Percentiles rank a stretch among this genome's conserved stretches.
phyloP scores from a whole-genome alignment of 2,113 vertebrate genomes.

The Notothenia rossii region DNA sequence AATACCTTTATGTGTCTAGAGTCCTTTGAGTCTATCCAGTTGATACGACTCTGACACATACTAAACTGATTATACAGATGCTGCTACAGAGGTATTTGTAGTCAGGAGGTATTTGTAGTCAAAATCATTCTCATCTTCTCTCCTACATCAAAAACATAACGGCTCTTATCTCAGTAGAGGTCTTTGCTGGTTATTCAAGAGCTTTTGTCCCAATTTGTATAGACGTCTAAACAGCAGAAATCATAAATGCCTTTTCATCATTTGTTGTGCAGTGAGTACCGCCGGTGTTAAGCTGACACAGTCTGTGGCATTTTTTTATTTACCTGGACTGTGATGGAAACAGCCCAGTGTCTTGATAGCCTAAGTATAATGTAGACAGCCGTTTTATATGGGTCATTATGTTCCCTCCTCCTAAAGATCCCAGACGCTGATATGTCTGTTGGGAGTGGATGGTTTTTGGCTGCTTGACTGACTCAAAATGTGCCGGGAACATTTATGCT shows the following conservation, averaged over 20 bases:
- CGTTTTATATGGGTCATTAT: slow-evolving; percentile 38
- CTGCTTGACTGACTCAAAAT: slow-evolving; percentile 59
- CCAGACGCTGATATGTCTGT: slow-evolving; percentile 69
- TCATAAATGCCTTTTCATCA: slow-evolving; percentile 24
- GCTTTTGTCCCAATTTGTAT: slow-evolving; percentile 19
- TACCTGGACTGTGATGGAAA: slow-evolving; percentile 33
- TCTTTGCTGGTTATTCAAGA: slow-evolving; percentile 34
- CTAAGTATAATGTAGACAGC: slow-evolving; percentile 31
- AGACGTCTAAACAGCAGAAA: slow-evolving; percentile 30
- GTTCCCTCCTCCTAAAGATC: slow-evolving; percentile 49
- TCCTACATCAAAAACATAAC: slow-evolving; percentile 18
- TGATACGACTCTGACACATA: slow-evolving; percentile 51
- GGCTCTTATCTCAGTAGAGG: slow-evolving; percentile 53
- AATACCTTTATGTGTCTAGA: slow-evolving; percentile 22
- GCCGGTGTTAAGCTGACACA: slow-evolving; percentile 9
- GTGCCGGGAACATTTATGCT: slow-evolving; percentile 56
- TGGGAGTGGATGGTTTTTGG: slow-evolving; percentile 61
- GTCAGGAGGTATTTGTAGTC: slow-evolving; percentile 33
- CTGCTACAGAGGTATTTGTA: slow-evolving; percentile 32
- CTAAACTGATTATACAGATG: slow-evolving; percentile 1
- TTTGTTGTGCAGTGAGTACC: slow-evolving; percentile 19
- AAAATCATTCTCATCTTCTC: slow-evolving; percentile 23
- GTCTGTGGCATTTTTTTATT: slow-evolving; percentile 5
- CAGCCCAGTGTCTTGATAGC: background rate
- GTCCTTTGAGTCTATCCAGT: background rate